Percentiles rank a stretch among this genome's conserved stretches.
Evolutionary conservation across 2,113 vertebrate genomes (phyloP).

Genomic region (Eonycteris spelaea): DNA sequence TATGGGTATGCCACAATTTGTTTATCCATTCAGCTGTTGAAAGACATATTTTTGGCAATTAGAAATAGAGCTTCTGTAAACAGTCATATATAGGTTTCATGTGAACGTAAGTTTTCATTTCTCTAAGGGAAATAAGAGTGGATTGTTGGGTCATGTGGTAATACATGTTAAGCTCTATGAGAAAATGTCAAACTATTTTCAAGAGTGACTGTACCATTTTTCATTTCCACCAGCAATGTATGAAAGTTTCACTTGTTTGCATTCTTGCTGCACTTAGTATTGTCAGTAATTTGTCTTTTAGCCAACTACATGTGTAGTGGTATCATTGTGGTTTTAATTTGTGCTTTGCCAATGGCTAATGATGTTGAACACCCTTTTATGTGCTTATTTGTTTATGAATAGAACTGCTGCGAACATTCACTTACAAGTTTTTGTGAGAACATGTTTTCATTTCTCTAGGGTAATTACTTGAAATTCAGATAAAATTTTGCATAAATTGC

Average conservation of each 20-base stretch:
- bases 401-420: too few species aligned
- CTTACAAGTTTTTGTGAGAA: too few species aligned
- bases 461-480: too few species aligned
- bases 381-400: too few species aligned
- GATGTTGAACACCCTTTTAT: neutral
- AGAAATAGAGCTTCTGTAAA: too few species aligned
- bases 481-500: too few species aligned
- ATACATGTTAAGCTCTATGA: neutral
- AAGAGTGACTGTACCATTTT: neutral
- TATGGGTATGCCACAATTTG: neutral
- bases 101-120: neutral
- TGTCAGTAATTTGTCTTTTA: neutral
- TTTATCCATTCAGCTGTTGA: too few species aligned
- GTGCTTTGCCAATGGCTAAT: neutral
- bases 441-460: too few species aligned
- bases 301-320: neutral
- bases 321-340: neutral
- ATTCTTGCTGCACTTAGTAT: neutral
- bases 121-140: too few species aligned
- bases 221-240: too few species aligned
- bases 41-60: too few species aligned
- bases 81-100: neutral
- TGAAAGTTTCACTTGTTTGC: neutral
- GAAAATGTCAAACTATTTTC: neutral
- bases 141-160: neutral